Percentiles rank a stretch among this genome's conserved stretches.
These are phyloP conservation scores for Muraenolepis orangiensis DNA, from an alignment of 2,797 vertebrate species.

Conservation along the genomic window DNA sequence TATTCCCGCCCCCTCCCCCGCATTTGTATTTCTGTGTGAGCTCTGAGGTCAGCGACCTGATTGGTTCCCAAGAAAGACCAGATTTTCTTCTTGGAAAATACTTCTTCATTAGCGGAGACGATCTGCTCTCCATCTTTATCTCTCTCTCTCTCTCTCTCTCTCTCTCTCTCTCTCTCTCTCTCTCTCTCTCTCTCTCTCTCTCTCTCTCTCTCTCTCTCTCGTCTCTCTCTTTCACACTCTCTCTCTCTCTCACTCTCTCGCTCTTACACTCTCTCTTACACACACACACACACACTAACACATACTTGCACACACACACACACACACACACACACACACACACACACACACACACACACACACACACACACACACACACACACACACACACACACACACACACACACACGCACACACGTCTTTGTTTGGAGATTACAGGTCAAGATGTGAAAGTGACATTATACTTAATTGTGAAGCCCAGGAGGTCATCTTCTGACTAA, in stretches of 20 bases:
- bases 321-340: background rate
- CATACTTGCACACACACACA: too few relatives aligned
- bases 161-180: background rate
- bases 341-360: background rate
- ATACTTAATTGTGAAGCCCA: background rate
- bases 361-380: background rate
- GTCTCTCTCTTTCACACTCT: too few relatives aligned
- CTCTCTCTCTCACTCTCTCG: too few relatives aligned
- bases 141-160: background rate
- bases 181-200: background rate
- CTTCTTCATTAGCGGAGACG: slow-evolving; percentile 41
- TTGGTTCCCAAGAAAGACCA: slow-evolving; percentile 45
- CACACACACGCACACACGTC: background rate
- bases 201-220: background rate
- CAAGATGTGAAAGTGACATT: background rate
- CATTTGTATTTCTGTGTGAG: background rate
- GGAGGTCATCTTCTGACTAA: too few relatives aligned
- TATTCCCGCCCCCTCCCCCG: background rate
- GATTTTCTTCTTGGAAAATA: slow-evolving; percentile 34
- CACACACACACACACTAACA: too few relatives aligned
- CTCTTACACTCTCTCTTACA: background rate
- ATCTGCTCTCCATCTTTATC: background rate
- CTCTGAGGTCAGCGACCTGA: slow-evolving; percentile 34
- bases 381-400: slow-evolving; percentile 6
- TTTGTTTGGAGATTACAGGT: background rate